Conservation (phyloP, 2,113 vertebrate species). For the Hystrix cristata region DNA sequence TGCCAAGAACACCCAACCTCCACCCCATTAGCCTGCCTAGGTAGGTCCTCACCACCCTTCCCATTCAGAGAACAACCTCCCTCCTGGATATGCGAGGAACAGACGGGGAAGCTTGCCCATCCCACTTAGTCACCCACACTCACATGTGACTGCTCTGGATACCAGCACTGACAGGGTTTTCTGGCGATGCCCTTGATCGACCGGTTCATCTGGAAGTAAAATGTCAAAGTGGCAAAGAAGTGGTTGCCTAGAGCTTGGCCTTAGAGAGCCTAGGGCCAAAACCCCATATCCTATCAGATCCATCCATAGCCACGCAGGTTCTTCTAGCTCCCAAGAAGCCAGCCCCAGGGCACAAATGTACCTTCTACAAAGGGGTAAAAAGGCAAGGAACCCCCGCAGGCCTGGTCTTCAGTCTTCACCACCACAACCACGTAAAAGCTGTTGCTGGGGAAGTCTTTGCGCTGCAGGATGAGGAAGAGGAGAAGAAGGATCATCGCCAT, state of each 20-base stretch:
- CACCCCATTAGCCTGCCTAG: not conserved
- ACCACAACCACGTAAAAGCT: conserved; percentile 99
- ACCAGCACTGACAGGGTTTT: conserved; percentile 95
- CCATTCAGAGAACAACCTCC: not conserved
- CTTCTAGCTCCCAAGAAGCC: not conserved
- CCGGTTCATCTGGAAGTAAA: conserved; percentile 90
- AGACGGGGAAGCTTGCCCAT: not conserved
- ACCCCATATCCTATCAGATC: not conserved
- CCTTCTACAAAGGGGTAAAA: conserved; percentile 93
- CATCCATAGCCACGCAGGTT: not conserved
- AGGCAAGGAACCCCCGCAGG: conserved; percentile 93
- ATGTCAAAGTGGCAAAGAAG: not conserved
- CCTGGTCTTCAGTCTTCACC: conserved; percentile 98
- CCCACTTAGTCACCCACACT: conserved; percentile 78
- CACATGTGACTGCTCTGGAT: conserved; percentile 93
- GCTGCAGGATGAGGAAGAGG: conserved; percentile 83
- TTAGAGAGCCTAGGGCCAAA: not conserved
- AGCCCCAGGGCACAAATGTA: not conserved
- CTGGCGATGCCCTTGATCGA: conserved; percentile 95
- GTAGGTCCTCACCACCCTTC: not conserved
- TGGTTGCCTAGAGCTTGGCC: not conserved
- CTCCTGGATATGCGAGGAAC: not conserved
- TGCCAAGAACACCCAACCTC: not conserved
- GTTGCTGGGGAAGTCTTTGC: conserved; percentile 97
- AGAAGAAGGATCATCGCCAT: not conserved